Conservation (phyloP, 23 tunicate species). For the Ascidia mentula region DNA sequence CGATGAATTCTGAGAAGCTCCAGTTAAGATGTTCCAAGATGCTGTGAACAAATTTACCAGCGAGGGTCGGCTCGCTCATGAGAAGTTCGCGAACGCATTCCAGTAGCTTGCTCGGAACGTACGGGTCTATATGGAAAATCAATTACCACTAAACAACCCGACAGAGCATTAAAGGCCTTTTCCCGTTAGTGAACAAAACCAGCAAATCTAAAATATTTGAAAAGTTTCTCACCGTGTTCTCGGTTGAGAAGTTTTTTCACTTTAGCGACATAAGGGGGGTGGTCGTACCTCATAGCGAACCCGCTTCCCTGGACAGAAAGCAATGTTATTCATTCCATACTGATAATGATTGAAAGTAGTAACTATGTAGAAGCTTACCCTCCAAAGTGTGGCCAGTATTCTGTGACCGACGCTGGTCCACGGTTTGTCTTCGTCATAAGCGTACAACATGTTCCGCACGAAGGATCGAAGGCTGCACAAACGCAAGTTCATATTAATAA, state of each 20-base stretch:
- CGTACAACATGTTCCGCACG: slow-evolving; percentile 84
- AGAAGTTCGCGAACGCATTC: slow-evolving; percentile 48
- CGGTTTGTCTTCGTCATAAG: slow-evolving; percentile 95
- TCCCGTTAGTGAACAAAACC: too few relatives aligned
- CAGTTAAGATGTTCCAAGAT: slow-evolving; percentile 90
- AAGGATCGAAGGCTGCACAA: slow-evolving; percentile 47
- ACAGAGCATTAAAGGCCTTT: too few relatives aligned
- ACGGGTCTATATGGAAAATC: slow-evolving; percentile 52
- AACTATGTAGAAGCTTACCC: slow-evolving; percentile 45
- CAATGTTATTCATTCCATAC: background rate
- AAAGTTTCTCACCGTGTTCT: slow-evolving; percentile 87
- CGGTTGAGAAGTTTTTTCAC: slow-evolving; percentile 76
- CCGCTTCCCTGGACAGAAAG: slow-evolving; percentile 78
- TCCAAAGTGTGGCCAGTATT: slow-evolving; percentile 86
- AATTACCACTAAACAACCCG: too few relatives aligned
- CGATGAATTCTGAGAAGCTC: slow-evolving; percentile 95
- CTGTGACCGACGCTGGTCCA: slow-evolving; percentile 97
- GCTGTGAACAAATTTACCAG: slow-evolving; percentile 81
- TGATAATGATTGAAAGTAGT: too few relatives aligned
- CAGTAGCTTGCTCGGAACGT: slow-evolving; percentile 56
- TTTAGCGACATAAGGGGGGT: slow-evolving; percentile 88
- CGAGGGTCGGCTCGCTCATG: slow-evolving; percentile 46
- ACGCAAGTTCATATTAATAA: background rate
- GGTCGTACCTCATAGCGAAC: slow-evolving; percentile 91
- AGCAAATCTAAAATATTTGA: too few relatives aligned